Evolutionary conservation across 1,140 invertebrate genomes (phyloP), one percentile per base, ranked within the genome.

Genomic region (Drosophila serrata): DNA sequence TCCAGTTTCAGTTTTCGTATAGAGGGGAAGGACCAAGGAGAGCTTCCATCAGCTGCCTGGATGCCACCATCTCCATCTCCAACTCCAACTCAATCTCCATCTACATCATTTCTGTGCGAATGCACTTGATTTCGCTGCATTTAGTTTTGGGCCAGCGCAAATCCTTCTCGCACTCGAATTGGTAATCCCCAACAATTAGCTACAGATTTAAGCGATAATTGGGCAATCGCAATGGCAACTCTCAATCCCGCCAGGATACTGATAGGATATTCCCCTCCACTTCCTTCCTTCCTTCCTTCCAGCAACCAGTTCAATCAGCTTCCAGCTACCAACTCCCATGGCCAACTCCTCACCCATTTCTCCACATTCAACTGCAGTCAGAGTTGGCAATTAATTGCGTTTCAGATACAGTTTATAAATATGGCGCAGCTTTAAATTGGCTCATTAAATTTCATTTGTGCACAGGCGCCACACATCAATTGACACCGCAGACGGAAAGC

Each of bases 381-480:
- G 42, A 82, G 62, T 67, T 62, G 55, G 73, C 82, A 86, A 87
- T 87, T 86, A 86, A 86, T 87, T 87, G 82, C 75, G 65, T 68
- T 86, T 79, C 82, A 82, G 70, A 87, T 87, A 82, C 70, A 76
- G 82, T 87, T 82, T 87, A 88, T 88, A 87, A 87, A 87, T 88
- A 82, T 88, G 80, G 65, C 51, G 61, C 72, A 88, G 81, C 82
- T 88, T 87, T 88, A 88, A 88, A 87, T 80, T 87, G 82, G 84
- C 82, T 84, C 82, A 87, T 87, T 88, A 80, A 87, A 87, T 88
- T 87, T 84, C 85, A 87, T 87, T 87, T 84, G 81, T 65, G 63
- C 73, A 45, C 72, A 68, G 76, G 76, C 81, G 76, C 77, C 72
- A 84, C 80, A 80, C 84, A 87, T 82, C 77, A 87, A 88, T 80